Evolutionary conservation across 2,888 invertebrate species (phyloP), one percentile per base, ranked within the genome.

Genomic region (Acanthacorydalis orientalis): DNA sequence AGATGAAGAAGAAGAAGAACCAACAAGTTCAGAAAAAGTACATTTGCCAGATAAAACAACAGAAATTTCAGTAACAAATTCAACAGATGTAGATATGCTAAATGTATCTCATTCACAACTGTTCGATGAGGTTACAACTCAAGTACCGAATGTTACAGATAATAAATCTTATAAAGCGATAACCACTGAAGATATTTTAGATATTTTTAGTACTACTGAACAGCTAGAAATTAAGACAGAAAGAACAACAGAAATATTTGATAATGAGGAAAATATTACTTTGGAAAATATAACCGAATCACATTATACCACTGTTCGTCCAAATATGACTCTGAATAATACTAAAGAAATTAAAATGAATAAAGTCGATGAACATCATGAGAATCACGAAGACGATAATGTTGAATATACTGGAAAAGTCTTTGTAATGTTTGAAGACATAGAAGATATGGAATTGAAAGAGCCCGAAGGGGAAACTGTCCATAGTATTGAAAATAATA

Each of bases 251-350:
- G 39, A 51, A 8, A 45, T 47, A 11, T 48, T 50, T 38, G 46
- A 50, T 44, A 49, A 49, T 38, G n/a, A 12, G n/a, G 41, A 50
- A 9, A 48, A 46, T 16, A 48, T 50, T 43, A 49, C 42, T n/a
- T 15, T 49, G 11, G 51, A 51, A 33, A 52, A 32, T 45, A 50
- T 46, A 31, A 53, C 48, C 23, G 10, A 23, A 10, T 39, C 16
- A 33, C 10, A 33, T 31, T 23, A 35, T 42, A 31, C 32, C 12
- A 11, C 42, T 32, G 14, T 10, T 31, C 44, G 31, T 39, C 39
- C 35, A 51, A 50, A 43, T 23, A 45, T 41, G 9, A 45, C 49
- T 8, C 11, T 31, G 38, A 35, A 6, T 37, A 14, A 14, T 16
- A 31, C 10, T 43, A 31, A 43, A 43, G 14, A 43, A n/a, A 10